phyloP scores from a whole-genome alignment of 2,113 vertebrate genomes.

The Bettongia penicillata region DNA sequence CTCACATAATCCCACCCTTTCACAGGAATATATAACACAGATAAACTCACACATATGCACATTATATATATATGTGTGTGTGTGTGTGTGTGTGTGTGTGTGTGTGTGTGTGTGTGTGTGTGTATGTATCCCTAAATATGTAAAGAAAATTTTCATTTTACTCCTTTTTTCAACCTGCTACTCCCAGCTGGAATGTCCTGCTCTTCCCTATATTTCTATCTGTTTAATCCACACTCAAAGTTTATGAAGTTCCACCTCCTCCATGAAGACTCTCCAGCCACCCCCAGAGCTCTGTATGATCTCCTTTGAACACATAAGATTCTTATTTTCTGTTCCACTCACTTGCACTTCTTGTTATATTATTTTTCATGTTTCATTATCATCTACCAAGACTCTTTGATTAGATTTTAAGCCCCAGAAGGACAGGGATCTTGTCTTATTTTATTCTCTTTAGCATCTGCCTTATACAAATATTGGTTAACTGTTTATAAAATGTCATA shows the following conservation, averaged over 20 bases:
- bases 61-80: no score
- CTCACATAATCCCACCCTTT: neutral
- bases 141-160: neutral
- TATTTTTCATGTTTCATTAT: neutral
- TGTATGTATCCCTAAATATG: neutral
- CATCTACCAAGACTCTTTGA: neutral
- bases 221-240: neutral
- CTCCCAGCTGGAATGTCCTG: neutral
- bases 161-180: neutral
- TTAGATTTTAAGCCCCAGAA: neutral
- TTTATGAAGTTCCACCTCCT: neutral
- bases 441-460: slow-evolving; percentile 58
- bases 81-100: no score
- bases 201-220: neutral
- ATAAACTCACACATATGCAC: no score
- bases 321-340: neutral
- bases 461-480: slow-evolving; percentile 16
- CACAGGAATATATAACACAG: neutral
- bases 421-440: slow-evolving; percentile 55
- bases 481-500: neutral
- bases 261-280: neutral
- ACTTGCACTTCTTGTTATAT: neutral
- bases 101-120: no score
- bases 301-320: neutral
- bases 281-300: neutral